Evolutionary conservation across 2,113 vertebrate species (phyloP).

Genomic region (Chlamydotis undulata): DNA sequence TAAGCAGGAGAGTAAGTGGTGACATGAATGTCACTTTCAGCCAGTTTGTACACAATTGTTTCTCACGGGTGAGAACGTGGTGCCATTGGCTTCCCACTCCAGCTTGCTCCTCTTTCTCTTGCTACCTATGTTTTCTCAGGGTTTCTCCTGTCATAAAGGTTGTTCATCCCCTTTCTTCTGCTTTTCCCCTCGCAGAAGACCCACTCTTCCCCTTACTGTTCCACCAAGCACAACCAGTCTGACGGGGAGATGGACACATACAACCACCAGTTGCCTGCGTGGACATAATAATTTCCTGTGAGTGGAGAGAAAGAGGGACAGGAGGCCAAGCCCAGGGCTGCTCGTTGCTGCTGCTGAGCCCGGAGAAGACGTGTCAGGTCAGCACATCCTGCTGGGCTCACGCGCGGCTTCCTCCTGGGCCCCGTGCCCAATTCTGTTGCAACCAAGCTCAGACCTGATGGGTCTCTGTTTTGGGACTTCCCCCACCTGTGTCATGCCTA

Average conservation of each 20-base stretch:
- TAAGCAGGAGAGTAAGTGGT: fast-evolving
- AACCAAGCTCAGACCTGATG: not conserved
- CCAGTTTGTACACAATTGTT: fast-evolving
- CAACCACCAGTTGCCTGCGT: not conserved
- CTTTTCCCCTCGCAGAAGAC: not conserved
- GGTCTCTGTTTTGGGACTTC: not conserved
- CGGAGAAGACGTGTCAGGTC: not conserved
- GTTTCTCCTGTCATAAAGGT: not conserved
- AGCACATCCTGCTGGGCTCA: not conserved
- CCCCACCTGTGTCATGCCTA: not conserved
- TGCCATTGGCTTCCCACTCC: not conserved
- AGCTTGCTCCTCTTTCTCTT: not conserved
- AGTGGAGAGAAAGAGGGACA: not conserved
- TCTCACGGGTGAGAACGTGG: fast-evolving
- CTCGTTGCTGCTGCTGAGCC: not conserved
- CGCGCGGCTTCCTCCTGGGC: not conserved
- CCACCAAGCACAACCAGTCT: fast-evolving
- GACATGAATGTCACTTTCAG: fast-evolving
- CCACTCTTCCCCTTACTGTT: not conserved
- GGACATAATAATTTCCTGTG: not conserved
- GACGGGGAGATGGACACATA: fast-evolving
- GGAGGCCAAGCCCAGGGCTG: not conserved
- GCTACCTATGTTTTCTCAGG: not conserved
- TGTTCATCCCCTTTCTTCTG: not conserved
- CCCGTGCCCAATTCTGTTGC: not conserved